These are phyloP conservation scores for Drosophila nikananu DNA, from an alignment of 1,140 invertebrate species.

Conservation along the genomic window DNA sequence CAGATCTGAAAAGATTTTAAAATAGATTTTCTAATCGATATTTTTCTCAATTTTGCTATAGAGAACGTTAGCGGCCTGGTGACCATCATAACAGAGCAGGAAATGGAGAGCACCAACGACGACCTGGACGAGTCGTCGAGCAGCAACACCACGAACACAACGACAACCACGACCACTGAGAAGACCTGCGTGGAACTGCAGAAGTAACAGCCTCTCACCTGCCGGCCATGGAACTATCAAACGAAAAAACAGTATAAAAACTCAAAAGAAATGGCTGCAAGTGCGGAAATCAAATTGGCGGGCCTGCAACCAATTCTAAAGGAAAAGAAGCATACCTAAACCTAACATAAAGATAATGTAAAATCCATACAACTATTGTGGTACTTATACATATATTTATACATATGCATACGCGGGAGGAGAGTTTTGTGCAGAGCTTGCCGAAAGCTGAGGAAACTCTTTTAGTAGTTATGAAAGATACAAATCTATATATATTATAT, in stretches of 20 bases:
- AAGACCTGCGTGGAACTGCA: conserved; percentile 66
- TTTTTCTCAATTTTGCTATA: conserved; percentile 15
- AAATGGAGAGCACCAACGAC: conserved; percentile 76
- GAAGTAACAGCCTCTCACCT: conserved; percentile 53
- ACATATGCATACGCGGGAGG: conserved; percentile 42
- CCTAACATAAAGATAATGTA: conserved; percentile 39
- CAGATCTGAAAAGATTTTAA: not conserved
- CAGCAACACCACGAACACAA: conserved; percentile 62
- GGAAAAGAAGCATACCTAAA: conserved; percentile 39
- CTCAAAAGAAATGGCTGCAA: conserved; percentile 30
- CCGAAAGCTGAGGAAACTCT: conserved; percentile 46
- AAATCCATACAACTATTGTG: conserved; percentile 60
- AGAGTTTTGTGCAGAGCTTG: conserved; percentile 21
- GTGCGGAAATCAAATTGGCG: conserved; percentile 47
- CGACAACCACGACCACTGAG: conserved; percentile 73
- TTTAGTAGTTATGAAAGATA: conserved; percentile 67
- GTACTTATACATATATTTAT: conserved; percentile 70
- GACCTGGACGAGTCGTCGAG: conserved; percentile 63
- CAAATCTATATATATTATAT: conserved; percentile 57
- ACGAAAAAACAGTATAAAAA: conserved; percentile 18
- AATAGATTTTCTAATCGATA: not conserved
- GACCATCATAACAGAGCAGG: conserved; percentile 94
- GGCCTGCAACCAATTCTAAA: conserved; percentile 61
- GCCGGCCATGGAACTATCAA: conserved; percentile 26
- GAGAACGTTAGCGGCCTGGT: conserved; percentile 91